These are phyloP conservation scores for Upupa epops DNA, from an alignment of 2,113 vertebrate genomes.

Conservation along the genomic window DNA sequence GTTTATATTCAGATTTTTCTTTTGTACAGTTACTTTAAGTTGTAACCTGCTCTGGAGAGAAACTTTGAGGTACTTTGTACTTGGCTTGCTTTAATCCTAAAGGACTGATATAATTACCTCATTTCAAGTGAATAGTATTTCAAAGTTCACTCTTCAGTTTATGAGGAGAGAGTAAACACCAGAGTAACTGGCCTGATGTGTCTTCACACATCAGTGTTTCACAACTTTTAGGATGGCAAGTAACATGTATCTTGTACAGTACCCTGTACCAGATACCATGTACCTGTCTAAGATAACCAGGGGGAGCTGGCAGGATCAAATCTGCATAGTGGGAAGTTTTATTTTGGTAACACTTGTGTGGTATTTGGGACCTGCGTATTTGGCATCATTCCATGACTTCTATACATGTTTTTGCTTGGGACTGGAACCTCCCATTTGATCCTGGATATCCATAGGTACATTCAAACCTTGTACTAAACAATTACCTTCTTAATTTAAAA, in stretches of 20 bases:
- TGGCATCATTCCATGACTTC: not conserved
- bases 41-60: not conserved
- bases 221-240: not conserved
- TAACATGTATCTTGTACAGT: not conserved
- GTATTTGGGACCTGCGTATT: not conserved
- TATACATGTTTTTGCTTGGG: not conserved
- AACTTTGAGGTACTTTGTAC: not conserved
- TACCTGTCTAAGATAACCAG: not conserved
- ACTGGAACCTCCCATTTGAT: conserved; percentile 15
- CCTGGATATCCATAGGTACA: not conserved
- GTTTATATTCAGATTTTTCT: not conserved
- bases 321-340: not conserved
- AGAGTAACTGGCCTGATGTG: accelerated
- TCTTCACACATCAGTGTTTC: not conserved
- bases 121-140: not conserved
- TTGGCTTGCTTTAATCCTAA: not conserved
- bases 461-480: not conserved
- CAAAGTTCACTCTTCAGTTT: not conserved
- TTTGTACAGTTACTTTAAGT: not conserved
- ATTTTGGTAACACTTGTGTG: not conserved
- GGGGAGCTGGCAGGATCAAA: not conserved
- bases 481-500: conserved; percentile 29
- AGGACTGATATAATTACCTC: not conserved
- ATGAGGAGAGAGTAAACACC: not conserved
- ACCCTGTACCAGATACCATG: too few species aligned